Conservation (phyloP, 2,113 vertebrate genomes). For the Marcusenius ussheri region DNA sequence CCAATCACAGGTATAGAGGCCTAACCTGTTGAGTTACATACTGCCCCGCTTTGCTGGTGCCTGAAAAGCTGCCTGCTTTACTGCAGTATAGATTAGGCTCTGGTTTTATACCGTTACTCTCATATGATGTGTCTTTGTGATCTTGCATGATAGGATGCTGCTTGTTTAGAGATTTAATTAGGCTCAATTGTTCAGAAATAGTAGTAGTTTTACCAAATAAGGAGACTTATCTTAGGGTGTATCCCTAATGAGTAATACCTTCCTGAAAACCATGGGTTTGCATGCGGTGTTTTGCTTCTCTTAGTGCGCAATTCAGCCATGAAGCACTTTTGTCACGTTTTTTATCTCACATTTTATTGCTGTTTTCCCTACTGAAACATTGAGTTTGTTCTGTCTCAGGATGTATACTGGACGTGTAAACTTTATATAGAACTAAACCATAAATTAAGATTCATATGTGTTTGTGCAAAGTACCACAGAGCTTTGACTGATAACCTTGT, state of each 20-base stretch:
- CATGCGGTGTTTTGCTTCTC: background rate
- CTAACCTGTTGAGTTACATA: background rate
- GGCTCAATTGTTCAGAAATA: background rate
- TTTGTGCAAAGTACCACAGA: slow-evolving; percentile 19
- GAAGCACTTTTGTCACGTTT: background rate
- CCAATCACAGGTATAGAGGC: background rate
- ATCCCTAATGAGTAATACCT: background rate
- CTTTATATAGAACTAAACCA: slow-evolving; percentile 21
- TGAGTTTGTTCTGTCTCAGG: slow-evolving; percentile 31
- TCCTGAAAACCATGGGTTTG: background rate
- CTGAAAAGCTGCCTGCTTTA: background rate
- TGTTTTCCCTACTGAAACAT: slow-evolving; percentile 28
- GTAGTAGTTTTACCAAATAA: background rate
- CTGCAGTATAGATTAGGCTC: background rate
- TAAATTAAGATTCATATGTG: slow-evolving; percentile 25
- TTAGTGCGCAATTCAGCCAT: background rate
- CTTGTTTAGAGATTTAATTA: background rate
- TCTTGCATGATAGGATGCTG: background rate
- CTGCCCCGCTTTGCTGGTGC: background rate
- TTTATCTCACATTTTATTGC: slow-evolving; percentile 19
- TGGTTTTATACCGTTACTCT: background rate
- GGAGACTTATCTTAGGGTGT: background rate
- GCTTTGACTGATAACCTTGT: slow-evolving; percentile 15
- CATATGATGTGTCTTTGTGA: background rate
- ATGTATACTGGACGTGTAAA: slow-evolving; percentile 35